Base-by-base conservation (phyloP, 1,140 invertebrate genomes). In the Euwallacea fornicatus region DNA sequence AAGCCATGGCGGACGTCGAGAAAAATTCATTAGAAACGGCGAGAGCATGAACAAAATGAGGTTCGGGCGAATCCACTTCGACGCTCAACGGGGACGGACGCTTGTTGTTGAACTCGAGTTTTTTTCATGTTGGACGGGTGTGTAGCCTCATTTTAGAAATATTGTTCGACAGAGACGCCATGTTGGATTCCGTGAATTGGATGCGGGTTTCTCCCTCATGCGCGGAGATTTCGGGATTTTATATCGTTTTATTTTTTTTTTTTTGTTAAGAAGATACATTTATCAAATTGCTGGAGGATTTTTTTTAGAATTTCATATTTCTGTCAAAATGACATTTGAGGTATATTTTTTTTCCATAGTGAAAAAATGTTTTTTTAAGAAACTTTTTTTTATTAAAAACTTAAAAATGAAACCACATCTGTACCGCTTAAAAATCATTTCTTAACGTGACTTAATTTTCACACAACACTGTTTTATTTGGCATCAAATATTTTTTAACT, bases 11-110 rank as follows among this genome's bases (percentile, higher is more conserved):
- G 63, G 66, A 72, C 78, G 78, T 79, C 74, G 71, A 74, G 77
- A 77, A 79, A 80, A 79, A 80, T 72, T 78, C 77, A 78, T 76
- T 77, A 79, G 77, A 77, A 76, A 77, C 73, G 73, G 78, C 75
- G 76, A 76, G 72, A 75, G 75, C 75, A 79, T 76, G 77, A 81
- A 81, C 79, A 81, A 81, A 81, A 80, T 81, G 79, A 80, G 80
- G 79, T 78, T 79, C 72, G 80, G 81, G 74, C 79, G 66, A 73
- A 81, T 80, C 81, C 81, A 82, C 78, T 82, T 9, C 75, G 74
- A 11, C 61, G 68, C 73, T 69, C 75, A 78, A 58, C 41, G 15
- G 69, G 55, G 50, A 43, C 58, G 67, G 58, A 11, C 58, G 67
- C 8, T 53, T 69, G 67, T 33, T 33, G 43, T 69, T 54, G 58